Evolutionary conservation across 2,888 invertebrate species (phyloP).

Genomic region (Caenorhabditis sp.): DNA sequence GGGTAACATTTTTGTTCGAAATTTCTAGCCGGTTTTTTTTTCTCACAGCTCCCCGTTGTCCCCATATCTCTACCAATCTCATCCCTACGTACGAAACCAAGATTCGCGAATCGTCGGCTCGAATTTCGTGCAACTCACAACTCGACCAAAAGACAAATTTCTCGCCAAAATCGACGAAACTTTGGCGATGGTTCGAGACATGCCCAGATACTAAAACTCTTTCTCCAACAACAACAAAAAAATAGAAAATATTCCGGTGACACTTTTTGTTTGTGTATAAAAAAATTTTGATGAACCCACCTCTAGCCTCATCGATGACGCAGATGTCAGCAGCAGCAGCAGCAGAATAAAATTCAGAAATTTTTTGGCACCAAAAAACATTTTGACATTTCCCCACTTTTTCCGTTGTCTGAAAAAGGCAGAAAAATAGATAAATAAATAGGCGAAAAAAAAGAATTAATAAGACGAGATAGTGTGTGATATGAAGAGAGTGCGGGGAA

Average conservation of each 20-base stretch:
- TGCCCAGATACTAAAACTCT: slow-evolving; percentile 58
- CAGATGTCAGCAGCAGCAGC: neutral
- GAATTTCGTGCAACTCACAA: slow-evolving; percentile 67
- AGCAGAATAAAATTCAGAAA: neutral
- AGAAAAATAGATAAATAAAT: neutral
- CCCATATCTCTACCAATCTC: slow-evolving; percentile 65
- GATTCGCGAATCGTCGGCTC: slow-evolving; percentile 70
- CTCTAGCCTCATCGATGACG: neutral
- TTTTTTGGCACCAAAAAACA: neutral
- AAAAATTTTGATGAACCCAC: neutral
- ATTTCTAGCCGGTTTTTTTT: slow-evolving; percentile 13
- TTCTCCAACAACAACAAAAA: neutral
- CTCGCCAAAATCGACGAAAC: slow-evolving; percentile 68
- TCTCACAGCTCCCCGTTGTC: slow-evolving; percentile 65
- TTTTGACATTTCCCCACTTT: neutral
- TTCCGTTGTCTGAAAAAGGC: neutral
- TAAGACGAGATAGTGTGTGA: neutral
- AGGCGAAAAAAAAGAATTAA: neutral
- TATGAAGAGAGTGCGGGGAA: neutral
- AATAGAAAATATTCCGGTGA: neutral
- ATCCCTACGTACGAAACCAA: slow-evolving; percentile 61
- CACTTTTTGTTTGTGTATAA: neutral
- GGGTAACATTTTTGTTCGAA: neutral
- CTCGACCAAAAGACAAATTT: slow-evolving; percentile 60
- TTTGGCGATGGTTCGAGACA: slow-evolving; percentile 67